Conservation (phyloP, 2,797 vertebrate genomes). For the Sciaenops ocellatus region DNA sequence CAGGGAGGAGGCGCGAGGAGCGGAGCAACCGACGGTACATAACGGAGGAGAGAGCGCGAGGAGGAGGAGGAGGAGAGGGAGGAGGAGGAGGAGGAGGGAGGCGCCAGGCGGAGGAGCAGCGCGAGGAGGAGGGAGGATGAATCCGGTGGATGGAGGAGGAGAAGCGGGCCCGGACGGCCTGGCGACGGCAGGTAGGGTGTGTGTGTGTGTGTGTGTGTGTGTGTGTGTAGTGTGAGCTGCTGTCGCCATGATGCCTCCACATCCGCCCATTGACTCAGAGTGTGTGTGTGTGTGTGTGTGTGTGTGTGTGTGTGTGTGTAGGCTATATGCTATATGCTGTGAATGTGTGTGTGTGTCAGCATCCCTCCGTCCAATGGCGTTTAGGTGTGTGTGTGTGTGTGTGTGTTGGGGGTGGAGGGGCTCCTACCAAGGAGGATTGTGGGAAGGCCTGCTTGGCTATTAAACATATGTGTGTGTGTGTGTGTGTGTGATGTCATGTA, state of each 20-base stretch:
- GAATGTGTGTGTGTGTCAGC: slow-evolving; percentile 37
- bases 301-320: slow-evolving; percentile 42
- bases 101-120: slow-evolving; percentile 37
- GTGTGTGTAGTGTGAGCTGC: slow-evolving; percentile 57
- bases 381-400: slow-evolving; percentile 40
- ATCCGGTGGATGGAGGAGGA: slow-evolving; percentile 77
- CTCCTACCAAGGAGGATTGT: slow-evolving; percentile 68
- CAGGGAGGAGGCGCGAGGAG: slow-evolving; percentile 67
- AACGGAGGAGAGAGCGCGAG: slow-evolving; percentile 69
- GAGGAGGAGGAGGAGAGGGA: slow-evolving; percentile 55
- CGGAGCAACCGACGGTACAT: slow-evolving; percentile 61
- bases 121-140: slow-evolving; percentile 73
- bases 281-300: slow-evolving; percentile 38
- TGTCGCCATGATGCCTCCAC: slow-evolving; percentile 82
- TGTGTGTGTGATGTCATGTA: slow-evolving; percentile 9
- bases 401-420: slow-evolving; percentile 48
- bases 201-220: slow-evolving; percentile 45
- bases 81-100: slow-evolving; percentile 28
- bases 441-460: slow-evolving; percentile 60
- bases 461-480: slow-evolving; percentile 33
- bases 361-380: slow-evolving; percentile 23
- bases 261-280: slow-evolving; percentile 77
- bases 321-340: slow-evolving; percentile 20
- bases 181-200: slow-evolving; percentile 78
- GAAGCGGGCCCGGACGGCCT: slow-evolving; percentile 81